Evolutionary conservation across 2,797 vertebrate species (phyloP).

Genomic region (Xiphorhynchus erythropygius): DNA sequence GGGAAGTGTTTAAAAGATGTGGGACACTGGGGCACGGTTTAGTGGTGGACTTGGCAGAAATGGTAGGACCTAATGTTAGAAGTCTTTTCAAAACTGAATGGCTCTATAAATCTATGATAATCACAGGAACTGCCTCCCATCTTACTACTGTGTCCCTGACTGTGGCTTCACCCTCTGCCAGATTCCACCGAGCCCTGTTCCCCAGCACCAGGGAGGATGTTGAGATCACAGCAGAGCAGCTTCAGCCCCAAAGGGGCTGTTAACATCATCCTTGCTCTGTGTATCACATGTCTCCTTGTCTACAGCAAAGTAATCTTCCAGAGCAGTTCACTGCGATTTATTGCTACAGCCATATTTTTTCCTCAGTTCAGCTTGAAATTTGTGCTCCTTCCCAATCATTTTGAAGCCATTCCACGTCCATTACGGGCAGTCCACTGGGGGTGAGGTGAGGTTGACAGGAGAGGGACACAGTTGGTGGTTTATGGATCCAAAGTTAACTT

Average conservation of each 20-base stretch:
- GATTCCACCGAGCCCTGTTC: fast-evolving
- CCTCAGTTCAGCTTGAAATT: neutral
- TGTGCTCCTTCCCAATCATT: neutral
- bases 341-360: neutral
- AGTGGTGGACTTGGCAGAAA: neutral
- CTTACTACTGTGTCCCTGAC: neutral
- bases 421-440: neutral
- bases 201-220: fast-evolving
- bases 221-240: neutral
- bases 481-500: neutral
- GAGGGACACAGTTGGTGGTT: neutral
- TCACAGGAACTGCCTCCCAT: neutral
- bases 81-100: neutral
- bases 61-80: neutral
- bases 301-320: fast-evolving
- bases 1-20: neutral
- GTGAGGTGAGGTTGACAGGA: neutral
- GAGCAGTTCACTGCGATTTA: neutral
- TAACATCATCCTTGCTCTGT: fast-evolving
- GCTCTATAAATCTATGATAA: neutral
- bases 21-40: neutral
- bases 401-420: fast-evolving
- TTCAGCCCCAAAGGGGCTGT: neutral
- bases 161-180: neutral
- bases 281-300: neutral